Percentiles rank a stretch among this genome's conserved stretches.
Conservation (phyloP, 2,797 vertebrate species). For the Remorina albescens region DNA sequence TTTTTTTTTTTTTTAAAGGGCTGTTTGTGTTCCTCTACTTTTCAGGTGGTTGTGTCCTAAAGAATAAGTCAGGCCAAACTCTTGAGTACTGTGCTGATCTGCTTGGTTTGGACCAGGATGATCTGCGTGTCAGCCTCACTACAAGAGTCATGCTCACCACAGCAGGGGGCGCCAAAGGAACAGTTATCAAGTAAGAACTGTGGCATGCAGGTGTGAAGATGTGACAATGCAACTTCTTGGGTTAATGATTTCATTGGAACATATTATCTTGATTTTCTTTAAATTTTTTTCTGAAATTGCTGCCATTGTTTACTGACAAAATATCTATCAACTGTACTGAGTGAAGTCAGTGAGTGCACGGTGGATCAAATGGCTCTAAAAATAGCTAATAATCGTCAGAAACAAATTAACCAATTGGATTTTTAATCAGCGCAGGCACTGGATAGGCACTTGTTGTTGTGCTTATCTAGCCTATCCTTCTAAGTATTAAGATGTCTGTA, state of each 20-base stretch:
- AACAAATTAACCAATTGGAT: conserved; percentile 32
- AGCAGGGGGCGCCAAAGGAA: conserved; percentile 99
- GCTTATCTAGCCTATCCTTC: conserved; percentile 16
- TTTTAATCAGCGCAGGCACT: conserved; percentile 44
- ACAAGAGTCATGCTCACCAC: conserved; percentile 97
- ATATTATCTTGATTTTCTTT: neutral
- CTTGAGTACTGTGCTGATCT: conserved; percentile 92
- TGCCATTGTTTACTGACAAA: neutral
- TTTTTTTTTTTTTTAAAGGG: neutral
- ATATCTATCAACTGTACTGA: neutral
- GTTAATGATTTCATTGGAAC: neutral
- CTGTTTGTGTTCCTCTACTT: conserved; percentile 20
- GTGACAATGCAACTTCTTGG: conserved; percentile 7
- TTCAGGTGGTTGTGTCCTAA: conserved; percentile 93
- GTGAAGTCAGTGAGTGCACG: neutral
- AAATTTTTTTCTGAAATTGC: neutral
- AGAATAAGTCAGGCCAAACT: conserved; percentile 88
- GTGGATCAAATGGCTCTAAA: conserved; percentile 21
- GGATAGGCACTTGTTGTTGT: conserved; percentile 17
- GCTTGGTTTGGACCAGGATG: conserved; percentile 93
- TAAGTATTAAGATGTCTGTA: neutral
- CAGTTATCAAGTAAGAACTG: conserved; percentile 95
- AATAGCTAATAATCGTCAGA: conserved; percentile 35
- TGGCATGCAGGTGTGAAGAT: neutral
- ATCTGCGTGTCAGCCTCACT: conserved; percentile 94